phyloP scores from a whole-genome alignment of 2,113 vertebrate species.

The Neoarius graeffei region DNA sequence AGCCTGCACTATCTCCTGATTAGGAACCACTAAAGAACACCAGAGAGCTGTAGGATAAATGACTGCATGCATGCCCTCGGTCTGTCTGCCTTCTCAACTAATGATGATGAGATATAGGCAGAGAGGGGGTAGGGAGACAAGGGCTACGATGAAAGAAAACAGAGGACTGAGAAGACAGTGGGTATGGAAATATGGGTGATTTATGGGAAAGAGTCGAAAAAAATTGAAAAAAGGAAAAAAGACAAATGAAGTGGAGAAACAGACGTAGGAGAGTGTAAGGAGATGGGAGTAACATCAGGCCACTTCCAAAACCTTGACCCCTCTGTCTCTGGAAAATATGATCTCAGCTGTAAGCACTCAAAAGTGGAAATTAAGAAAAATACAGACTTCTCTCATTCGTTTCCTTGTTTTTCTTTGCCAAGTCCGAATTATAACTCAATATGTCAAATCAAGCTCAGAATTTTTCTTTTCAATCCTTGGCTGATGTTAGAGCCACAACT shows the following conservation, averaged over 20 bases:
- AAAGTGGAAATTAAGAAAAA: constrained; percentile 1
- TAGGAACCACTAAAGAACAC: constrained; percentile 66
- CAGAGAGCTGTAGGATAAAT: constrained; percentile 53
- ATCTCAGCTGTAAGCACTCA: constrained; percentile 14
- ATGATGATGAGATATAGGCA: constrained; percentile 69
- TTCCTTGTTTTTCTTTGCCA: neutral
- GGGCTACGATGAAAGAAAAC: constrained; percentile 34
- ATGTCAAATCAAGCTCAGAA: neutral
- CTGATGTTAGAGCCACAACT: neutral
- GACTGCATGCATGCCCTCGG: constrained; percentile 60
- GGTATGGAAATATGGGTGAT: constrained; percentile 52
- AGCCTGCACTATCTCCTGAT: constrained; percentile 70
- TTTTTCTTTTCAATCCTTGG: neutral
- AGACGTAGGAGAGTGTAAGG: constrained; percentile 10
- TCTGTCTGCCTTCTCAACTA: constrained; percentile 64
- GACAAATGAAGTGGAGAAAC: neutral
- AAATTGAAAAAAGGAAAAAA: constrained; percentile 15
- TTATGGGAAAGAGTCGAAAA: constrained; percentile 32
- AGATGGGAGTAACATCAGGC: neutral
- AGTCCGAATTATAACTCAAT: neutral
- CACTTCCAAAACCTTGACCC: constrained; percentile 46
- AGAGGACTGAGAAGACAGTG: constrained; percentile 23
- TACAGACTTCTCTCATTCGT: neutral
- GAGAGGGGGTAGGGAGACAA: constrained; percentile 31
- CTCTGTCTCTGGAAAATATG: neutral